Evolutionary conservation across 1,140 invertebrate genomes (phyloP).

Genomic region (Eubasilissa regina): DNA sequence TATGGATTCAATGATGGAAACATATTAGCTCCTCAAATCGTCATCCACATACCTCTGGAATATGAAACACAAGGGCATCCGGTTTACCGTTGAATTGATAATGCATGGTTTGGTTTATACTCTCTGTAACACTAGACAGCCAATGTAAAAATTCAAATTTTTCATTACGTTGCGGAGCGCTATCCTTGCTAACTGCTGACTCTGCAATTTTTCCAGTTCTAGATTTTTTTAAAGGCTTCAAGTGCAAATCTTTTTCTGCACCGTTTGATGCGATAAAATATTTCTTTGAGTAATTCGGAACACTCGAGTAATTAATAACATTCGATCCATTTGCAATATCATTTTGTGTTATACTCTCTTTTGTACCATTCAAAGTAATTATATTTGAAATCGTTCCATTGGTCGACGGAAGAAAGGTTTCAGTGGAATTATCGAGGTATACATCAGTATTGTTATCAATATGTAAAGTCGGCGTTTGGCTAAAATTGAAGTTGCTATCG

Average conservation of each 20-base stretch:
- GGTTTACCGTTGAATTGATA: conserved; percentile 83
- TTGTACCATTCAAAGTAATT: conserved; percentile 16
- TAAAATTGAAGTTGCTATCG: conserved; percentile 21
- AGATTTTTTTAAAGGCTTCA: conserved; percentile 12
- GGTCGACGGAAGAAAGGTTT: not conserved
- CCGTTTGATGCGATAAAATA: not conserved
- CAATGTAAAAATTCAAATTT: conserved; percentile 77
- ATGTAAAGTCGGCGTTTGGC: not conserved
- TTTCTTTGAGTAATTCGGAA: not conserved
- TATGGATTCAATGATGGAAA: too few relatives aligned
- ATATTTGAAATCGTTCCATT: conserved; percentile 20
- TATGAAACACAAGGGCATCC: conserved; percentile 81
- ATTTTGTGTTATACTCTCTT: conserved; percentile 6
- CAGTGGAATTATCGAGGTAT: conserved; percentile 8
- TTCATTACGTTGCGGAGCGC: not conserved
- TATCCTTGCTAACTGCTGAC: not conserved
- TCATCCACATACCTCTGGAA: conserved; percentile 73
- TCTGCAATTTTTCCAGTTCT: not conserved
- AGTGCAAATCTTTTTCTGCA: not conserved
- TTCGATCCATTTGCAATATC: not conserved
- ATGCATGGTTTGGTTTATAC: conserved; percentile 87
- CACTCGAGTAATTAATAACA: not conserved
- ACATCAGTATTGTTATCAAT: conserved; percentile 26
- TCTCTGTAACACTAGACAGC: conserved; percentile 83
- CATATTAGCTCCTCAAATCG: too few relatives aligned